phyloP scores from a whole-genome alignment of 1,140 invertebrate genomes.

The Halictus rubicundus region DNA sequence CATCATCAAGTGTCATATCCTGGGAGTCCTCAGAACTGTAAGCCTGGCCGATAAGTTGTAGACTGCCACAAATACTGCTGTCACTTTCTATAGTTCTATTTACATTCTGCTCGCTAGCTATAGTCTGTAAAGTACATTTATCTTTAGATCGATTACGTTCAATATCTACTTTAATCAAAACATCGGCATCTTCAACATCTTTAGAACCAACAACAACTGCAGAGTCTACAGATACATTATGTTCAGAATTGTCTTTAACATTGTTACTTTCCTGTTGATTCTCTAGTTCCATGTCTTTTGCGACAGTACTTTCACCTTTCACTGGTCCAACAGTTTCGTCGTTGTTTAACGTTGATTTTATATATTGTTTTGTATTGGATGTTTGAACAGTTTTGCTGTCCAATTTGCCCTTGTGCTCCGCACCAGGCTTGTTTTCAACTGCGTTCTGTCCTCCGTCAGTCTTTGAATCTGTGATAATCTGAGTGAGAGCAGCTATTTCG shows the following conservation, averaged over 20 bases:
- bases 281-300: not conserved
- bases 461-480: constrained; percentile 75
- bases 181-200: constrained; percentile 3
- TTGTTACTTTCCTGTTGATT: not conserved
- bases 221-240: not conserved
- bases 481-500: constrained; percentile 76
- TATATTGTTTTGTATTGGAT: not conserved
- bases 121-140: no score
- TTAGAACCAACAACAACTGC: not conserved
- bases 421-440: not conserved
- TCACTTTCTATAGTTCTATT: constrained; percentile 37
- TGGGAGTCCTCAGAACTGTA: constrained; percentile 73
- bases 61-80: constrained; percentile 64
- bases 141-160: not conserved
- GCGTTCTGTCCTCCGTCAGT: constrained; percentile 11
- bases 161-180: not conserved
- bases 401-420: not conserved
- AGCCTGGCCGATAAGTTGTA: constrained; percentile 71
- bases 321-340: not conserved
- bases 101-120: no score
- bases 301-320: not conserved
- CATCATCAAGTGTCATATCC: constrained; percentile 48
- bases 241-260: constrained; percentile 2
- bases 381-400: not conserved
- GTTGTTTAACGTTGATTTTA: not conserved